Evolutionary conservation across 2,888 invertebrate genomes (phyloP).

Genomic region (Acrocyrtus sp.): DNA sequence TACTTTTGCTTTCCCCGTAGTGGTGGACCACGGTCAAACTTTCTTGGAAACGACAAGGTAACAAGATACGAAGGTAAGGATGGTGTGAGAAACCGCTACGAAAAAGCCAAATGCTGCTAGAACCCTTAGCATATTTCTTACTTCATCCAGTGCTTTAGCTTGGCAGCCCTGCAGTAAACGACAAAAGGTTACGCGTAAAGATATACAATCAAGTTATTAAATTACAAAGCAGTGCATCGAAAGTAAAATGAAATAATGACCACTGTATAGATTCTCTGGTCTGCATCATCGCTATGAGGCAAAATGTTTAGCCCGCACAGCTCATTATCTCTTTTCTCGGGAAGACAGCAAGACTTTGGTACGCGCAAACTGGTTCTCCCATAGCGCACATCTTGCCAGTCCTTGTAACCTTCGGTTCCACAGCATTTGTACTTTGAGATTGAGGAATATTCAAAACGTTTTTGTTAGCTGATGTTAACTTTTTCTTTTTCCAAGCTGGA

Average conservation of each 20-base stretch:
- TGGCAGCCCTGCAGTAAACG: constrained; percentile 11
- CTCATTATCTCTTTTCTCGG: background rate
- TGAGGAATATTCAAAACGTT: too few relatives aligned
- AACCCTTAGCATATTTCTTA: background rate
- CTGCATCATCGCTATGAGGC: constrained; percentile 36
- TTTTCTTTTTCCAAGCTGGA: too few relatives aligned
- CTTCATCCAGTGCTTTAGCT: background rate
- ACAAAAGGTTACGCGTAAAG: background rate
- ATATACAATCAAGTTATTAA: background rate
- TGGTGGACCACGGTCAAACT: too few relatives aligned
- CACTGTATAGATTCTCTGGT: constrained; percentile 14
- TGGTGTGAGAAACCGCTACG: background rate
- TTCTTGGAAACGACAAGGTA: constrained; percentile 24
- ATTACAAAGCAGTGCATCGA: background rate
- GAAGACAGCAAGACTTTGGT: constrained; percentile 47
- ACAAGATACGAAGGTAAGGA: constrained; percentile 6
- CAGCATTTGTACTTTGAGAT: constrained; percentile 44
- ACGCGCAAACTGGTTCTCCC: constrained; percentile 52
- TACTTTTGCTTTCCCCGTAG: too few relatives aligned
- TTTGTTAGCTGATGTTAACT: too few relatives aligned
- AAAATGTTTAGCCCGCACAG: constrained; percentile 48
- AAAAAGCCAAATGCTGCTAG: background rate
- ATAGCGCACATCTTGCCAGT: constrained; percentile 56
- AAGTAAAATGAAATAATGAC: background rate
- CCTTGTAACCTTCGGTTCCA: constrained; percentile 44